phyloP scores from a whole-genome alignment of 2,888 invertebrate genomes.

The Drosophila meridionalis region DNA sequence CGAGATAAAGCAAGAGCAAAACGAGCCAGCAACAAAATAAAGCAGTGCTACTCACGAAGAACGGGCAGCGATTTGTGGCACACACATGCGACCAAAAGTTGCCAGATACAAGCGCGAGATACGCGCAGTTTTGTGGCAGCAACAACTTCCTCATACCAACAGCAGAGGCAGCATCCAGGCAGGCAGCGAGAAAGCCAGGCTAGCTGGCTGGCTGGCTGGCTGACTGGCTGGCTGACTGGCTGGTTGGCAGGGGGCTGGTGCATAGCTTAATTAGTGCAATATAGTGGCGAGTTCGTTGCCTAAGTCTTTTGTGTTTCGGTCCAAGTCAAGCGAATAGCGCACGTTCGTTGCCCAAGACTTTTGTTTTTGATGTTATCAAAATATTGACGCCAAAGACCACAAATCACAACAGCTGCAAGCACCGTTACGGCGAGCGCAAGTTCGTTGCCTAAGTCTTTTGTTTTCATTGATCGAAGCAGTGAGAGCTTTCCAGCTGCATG shows the following conservation, averaged over 20 bases:
- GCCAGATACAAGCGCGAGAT: slow-evolving; percentile 43
- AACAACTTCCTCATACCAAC: slow-evolving; percentile 54
- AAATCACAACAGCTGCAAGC: slow-evolving; percentile 17
- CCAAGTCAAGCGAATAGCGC: slow-evolving; percentile 16
- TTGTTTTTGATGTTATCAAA: slow-evolving; percentile 44
- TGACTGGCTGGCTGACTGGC: neutral
- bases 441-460: slow-evolving; percentile 32
- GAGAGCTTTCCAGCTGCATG: slow-evolving; percentile 11
- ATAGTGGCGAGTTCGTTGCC: slow-evolving; percentile 62
- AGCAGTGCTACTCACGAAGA: slow-evolving; percentile 26
- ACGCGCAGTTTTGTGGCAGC: slow-evolving; percentile 45
- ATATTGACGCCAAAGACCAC: slow-evolving; percentile 18
- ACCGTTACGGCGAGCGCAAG: slow-evolving; percentile 10
- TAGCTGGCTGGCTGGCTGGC: neutral
- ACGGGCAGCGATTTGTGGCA: slow-evolving; percentile 48
- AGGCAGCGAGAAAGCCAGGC: neutral
- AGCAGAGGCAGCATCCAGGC: slow-evolving; percentile 3
- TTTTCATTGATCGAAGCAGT: neutral
- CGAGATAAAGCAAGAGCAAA: slow-evolving; percentile 40
- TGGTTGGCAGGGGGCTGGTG: slow-evolving; percentile 14
- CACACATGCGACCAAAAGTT: slow-evolving; percentile 28
- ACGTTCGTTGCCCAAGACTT: slow-evolving; percentile 74
- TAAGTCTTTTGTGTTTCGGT: slow-evolving; percentile 55
- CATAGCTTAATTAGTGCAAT: slow-evolving; percentile 68
- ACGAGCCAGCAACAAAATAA: slow-evolving; percentile 31